Evolutionary conservation across 1,140 invertebrate species (phyloP), one percentile per base, ranked within the genome.

Genomic region (Mylabris phalerata): DNA sequence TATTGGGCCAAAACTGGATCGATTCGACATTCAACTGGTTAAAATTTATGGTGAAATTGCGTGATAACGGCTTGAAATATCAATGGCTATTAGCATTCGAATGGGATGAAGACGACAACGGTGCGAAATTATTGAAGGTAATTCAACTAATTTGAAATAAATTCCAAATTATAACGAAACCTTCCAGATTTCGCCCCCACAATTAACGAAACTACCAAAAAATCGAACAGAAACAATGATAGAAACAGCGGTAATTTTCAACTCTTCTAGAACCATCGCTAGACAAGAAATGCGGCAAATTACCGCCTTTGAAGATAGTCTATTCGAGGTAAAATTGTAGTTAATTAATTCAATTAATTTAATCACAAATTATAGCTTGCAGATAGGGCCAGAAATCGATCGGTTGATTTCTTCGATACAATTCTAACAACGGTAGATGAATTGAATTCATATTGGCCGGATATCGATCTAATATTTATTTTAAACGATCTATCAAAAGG

Each of bases 1-100:
- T 54, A 9, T 10, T 60, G 40, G 47, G 45, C 11, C n/a, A 47
- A 9, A 42, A 48, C 26, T 60, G 58, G 58, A 42, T 42, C n/a
- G 50, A 61, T 9, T n/a, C 32, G 1, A 13, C 24, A 4, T 57
- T 56, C 55, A 39, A 42, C 7, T 57, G 48, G 52, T n/a, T 41
- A 9, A 50, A 46, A 45, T 78, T 78, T 3, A 79, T 88, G 52
- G 85, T 82, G 58, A 80, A 77, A 49, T 81, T 85, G 61, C 74
- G 82, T 2, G 74, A 78, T 43, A 70, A 74, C 11, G 89, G 89
- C 11, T 24, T 61, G 27, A 45, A 48, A 45, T 44, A n/a, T 13
- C 47, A 61, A 19, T 51, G 49, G 43, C 50, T 61, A 9, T 50
- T 56, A 6, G 24, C 24, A 42, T 13, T 60, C 9, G 50, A 48